Evolutionary conservation across 2,888 invertebrate species (phyloP), one percentile per base, ranked within the genome.

Genomic region (Abrostola tripartita): DNA sequence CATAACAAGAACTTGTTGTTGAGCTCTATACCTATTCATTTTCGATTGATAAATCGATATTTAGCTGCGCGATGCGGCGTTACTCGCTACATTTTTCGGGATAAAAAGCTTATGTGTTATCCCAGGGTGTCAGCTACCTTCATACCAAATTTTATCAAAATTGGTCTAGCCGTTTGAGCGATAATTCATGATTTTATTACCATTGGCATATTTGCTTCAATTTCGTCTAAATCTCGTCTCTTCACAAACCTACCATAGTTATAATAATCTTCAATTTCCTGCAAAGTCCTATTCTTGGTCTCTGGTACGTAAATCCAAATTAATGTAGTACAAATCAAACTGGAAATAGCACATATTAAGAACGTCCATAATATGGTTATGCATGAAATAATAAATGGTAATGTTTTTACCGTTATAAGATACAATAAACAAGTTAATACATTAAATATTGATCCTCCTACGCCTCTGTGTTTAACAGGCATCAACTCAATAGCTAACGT

Each of bases 391-490:
- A 78, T 12, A 24, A 72, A 78, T 0, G 71, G 74, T 0, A 69
- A 62, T 1, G 60, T 49, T 59, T 79, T 79, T 0, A 74, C 59
- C 9, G 76, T 65, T 0, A 10, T 51, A 24, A 40, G 58, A 66
- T 68, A 63, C 5, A 68, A 52, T 6, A 73, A 54, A 12, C 78
- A 76, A 0, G 74, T 65, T 11, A 57, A 47, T 35, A 74, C 59
- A 49, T 61, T 67, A 10, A 65, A 79, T 8, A 78, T 52, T 0
- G 61, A 36, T 0, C 79, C 79, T 2, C 79, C 74, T 6, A 79
- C n/a, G 0, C 78, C 79, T 56, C 71, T 70, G 42, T 79, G 71
- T 54, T 79, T 79, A 6, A 79, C 79, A 7, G 79, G 79, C 61
- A 79, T 78, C 0, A 79, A 61, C 38, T 79, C 79, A 7, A 68